Conservation (phyloP, 2,888 invertebrate species). For the Amaurobius ferox region DNA sequence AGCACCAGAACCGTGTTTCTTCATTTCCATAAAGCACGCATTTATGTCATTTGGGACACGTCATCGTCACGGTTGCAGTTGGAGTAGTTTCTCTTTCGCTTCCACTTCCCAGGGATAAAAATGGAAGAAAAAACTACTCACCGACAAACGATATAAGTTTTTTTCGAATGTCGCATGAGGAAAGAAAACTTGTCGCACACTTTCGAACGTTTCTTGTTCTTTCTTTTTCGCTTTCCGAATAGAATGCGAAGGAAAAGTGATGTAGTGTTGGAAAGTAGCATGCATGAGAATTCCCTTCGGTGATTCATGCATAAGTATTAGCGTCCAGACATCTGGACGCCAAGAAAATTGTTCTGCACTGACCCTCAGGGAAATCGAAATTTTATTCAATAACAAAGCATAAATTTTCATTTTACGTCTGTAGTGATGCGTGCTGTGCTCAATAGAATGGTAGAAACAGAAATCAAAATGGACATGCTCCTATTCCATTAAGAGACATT, state of each 20-base stretch:
- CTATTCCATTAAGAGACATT: no score
- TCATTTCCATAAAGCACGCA: conserved; percentile 64
- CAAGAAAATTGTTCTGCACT: not conserved
- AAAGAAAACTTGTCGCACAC: conserved; percentile 21
- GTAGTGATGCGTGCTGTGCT: no score
- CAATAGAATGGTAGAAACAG: no score
- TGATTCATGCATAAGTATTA: conserved; percentile 11
- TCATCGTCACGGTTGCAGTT: conserved; percentile 46
- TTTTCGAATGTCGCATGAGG: conserved; percentile 7
- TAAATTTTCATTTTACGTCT: no score
- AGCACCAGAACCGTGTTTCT: conserved; percentile 31
- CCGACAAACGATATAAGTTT: conserved; percentile 27
- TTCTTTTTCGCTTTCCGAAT: not conserved
- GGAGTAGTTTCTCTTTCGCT: conserved; percentile 32
- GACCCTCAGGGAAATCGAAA: not conserved
- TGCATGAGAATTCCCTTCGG: conserved; percentile 15
- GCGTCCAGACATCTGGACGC: not conserved
- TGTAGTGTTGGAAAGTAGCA: not conserved
- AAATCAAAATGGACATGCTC: no score
- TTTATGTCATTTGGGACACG: conserved; percentile 54
- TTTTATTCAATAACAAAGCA: not conserved
- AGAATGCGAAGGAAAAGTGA: not conserved
- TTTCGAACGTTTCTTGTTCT: not conserved
- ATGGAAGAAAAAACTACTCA: not conserved
- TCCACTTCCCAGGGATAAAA: conserved; percentile 28